Evolutionary conservation across 2,888 invertebrate species (phyloP).

Genomic region (Oxytorus armatus): DNA sequence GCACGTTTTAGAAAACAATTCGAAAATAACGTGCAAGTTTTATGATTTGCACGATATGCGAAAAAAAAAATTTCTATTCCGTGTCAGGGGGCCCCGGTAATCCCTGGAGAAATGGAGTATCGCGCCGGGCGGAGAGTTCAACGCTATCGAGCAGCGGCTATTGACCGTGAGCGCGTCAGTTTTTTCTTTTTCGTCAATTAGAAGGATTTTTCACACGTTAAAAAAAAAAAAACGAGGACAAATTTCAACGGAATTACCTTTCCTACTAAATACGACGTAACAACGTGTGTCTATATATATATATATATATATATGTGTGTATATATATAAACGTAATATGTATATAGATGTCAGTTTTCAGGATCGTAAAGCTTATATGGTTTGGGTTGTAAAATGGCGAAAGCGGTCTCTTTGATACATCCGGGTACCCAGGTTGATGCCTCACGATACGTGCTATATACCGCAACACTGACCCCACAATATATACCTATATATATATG

Average conservation of each 20-base stretch:
- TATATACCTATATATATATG: slow-evolving; percentile 29
- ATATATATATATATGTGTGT: background rate
- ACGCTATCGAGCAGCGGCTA: slow-evolving; percentile 42
- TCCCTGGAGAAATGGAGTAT: too few species aligned
- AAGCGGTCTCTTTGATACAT: slow-evolving; percentile 81
- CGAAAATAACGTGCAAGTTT: too few species aligned
- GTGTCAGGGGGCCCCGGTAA: background rate
- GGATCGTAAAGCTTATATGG: slow-evolving; percentile 81
- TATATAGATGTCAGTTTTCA: slow-evolving; percentile 83
- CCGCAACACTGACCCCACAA: too few species aligned
- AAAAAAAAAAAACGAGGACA: background rate
- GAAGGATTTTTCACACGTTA: slow-evolving; percentile 3
- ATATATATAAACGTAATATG: background rate
- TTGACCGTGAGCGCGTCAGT: background rate
- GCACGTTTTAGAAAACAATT: too few species aligned
- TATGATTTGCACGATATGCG: too few species aligned
- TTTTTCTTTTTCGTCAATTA: background rate
- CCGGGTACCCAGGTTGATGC: slow-evolving; percentile 68
- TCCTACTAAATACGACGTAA: slow-evolving; percentile 11
- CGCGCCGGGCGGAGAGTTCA: slow-evolving; percentile 62
- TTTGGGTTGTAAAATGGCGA: slow-evolving; percentile 76
- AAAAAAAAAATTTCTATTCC: background rate
- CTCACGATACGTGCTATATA: slow-evolving; percentile 70
- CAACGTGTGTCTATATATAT: slow-evolving; percentile 3
- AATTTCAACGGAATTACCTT: slow-evolving; percentile 10